Base-by-base conservation (phyloP, 1,140 invertebrate genomes). In the Solenopsis fugax region DNA sequence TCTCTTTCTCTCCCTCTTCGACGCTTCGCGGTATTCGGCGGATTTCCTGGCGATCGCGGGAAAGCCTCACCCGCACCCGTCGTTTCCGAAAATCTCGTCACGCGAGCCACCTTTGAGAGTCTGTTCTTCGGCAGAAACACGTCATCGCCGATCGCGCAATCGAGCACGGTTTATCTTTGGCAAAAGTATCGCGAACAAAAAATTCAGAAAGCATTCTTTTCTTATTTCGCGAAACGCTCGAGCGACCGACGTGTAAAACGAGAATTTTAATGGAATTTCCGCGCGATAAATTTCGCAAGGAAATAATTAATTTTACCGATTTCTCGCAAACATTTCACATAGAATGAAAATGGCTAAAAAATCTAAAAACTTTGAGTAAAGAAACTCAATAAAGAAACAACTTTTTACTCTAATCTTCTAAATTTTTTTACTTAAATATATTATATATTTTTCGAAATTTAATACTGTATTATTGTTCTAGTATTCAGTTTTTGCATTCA, bases 11-110 rank as follows among this genome's bases (percentile, higher is more conserved):
- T 58, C 73, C 56, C 73, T 72, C 78, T 48, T 71, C 52, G 21
- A 50, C 56, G 18, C 62, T 12, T 60, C 85, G 64, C 48, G 18
- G 60, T 48, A 65, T 89, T 67, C 69, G 65, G 52, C 64, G 41
- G 72, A 71, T 84, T 65, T 90, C 65, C 82, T 89, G 90, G 76
- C 89, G 87, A 89, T 81, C 76, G 87, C 65, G 76, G 75, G 60
- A 86, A 87, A 88, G 18, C 41, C 75, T 67, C 48, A 50, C 3
- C 62, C 81, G 84, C 73, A 85, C 88, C 34, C 21, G 41, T 87
- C 80, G 24, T 52, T 58, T 81, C 37, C 48, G 13, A 86, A 86
- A 86, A 60, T 62, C 56, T 41, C 48, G 65, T 76, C 29, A 18
- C 10, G 16, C 18, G 4, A 29, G 73, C 62, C 12, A 58, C 29